These are phyloP conservation scores for Gasterosteus aculeatus DNA, from an alignment of 2,113 vertebrate genomes.

Conservation along the genomic window DNA sequence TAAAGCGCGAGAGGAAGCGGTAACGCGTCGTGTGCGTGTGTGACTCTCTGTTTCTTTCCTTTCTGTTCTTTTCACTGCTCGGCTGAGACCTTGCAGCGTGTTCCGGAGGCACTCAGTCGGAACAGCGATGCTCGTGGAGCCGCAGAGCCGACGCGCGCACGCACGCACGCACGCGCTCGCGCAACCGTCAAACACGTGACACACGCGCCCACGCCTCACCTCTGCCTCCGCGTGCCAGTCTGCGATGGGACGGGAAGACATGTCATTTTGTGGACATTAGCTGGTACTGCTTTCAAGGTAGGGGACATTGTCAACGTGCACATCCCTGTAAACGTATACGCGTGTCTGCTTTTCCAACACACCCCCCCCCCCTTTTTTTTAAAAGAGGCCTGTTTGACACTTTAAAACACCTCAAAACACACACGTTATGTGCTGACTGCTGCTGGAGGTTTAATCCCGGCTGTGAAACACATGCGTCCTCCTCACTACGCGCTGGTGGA, in stretches of 20 bases:
- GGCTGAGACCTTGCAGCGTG: constrained; percentile 38
- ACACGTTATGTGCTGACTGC: not conserved
- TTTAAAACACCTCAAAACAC: not conserved
- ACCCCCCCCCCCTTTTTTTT: not conserved
- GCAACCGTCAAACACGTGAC: constrained; percentile 5
- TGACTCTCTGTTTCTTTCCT: constrained; percentile 19
- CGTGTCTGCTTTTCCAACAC: not conserved
- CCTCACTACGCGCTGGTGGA: not conserved
- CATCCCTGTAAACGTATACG: constrained; percentile 1
- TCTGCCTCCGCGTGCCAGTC: constrained; percentile 50
- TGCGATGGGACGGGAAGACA: constrained; percentile 54
- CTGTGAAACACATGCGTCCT: not conserved
- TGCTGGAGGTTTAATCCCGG: not conserved
- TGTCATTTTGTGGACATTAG: constrained; percentile 52
- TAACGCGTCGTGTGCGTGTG: constrained; percentile 22
- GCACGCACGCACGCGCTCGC: constrained; percentile 13
- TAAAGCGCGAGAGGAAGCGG: constrained; percentile 20
- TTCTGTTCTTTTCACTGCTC: constrained; percentile 18
- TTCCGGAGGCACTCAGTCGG: constrained; percentile 20
- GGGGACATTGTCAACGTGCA: constrained; percentile 34
- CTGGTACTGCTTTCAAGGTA: constrained; percentile 64
- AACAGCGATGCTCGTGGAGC: constrained; percentile 43
- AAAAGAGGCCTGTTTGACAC: not conserved
- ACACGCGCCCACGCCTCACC: constrained; percentile 2
- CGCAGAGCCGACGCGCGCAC: constrained; percentile 48